Conservation (phyloP, 2,113 vertebrate genomes). For the Corythoichthys haematopterus region DNA sequence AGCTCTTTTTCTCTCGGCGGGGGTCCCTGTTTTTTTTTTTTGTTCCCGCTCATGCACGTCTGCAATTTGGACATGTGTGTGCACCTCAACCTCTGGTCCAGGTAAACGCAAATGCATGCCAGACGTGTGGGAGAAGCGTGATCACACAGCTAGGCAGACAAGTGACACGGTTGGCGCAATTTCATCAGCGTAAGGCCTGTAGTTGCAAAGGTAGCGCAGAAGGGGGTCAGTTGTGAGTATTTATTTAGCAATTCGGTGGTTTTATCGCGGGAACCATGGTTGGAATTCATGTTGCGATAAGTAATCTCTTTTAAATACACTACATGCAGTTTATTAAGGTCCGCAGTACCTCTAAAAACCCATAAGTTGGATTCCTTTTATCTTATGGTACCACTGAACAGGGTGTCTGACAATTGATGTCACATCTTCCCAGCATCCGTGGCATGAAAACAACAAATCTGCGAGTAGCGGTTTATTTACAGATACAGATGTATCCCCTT, state of each 20-base stretch:
- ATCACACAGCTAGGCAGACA: constrained; percentile 44
- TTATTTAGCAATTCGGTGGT: background rate
- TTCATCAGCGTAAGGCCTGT: constrained; percentile 8
- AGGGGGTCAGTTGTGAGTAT: background rate
- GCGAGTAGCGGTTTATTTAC: too few species aligned
- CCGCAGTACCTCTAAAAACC: too few species aligned
- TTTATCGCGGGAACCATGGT: background rate
- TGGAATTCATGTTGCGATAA: background rate
- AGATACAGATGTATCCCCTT: too few species aligned
- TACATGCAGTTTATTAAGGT: too few species aligned
- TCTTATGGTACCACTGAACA: too few species aligned
- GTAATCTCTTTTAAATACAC: too few species aligned
- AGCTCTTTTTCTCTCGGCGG: constrained; percentile 65
- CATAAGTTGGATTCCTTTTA: too few species aligned
- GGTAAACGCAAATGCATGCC: constrained; percentile 51
- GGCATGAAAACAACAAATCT: too few species aligned
- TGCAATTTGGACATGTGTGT: constrained; percentile 35
- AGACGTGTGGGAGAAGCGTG: constrained; percentile 53
- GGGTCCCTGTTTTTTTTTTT: constrained; percentile 54
- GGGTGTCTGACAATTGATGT: too few species aligned
- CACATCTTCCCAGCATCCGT: too few species aligned
- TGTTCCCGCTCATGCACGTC: constrained; percentile 38
- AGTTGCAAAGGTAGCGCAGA: background rate
- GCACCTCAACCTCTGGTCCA: constrained; percentile 34
- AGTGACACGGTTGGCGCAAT: constrained; percentile 30